Conservation (phyloP, 2,797 vertebrate genomes). For the Mareca strepera region DNA sequence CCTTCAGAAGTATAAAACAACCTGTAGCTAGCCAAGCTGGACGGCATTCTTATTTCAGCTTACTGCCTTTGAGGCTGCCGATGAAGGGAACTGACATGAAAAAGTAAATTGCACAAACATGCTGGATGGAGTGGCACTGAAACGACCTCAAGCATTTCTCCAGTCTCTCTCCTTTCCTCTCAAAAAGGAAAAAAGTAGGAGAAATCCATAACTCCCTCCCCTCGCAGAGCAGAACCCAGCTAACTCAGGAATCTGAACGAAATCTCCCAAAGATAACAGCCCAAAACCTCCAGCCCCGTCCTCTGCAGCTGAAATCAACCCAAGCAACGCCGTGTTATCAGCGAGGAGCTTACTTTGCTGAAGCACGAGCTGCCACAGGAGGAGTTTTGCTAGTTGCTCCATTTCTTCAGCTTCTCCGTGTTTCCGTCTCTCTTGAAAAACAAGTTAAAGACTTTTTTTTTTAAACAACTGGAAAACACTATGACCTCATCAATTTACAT, state of each 20-base stretch:
- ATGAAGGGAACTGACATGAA: background rate
- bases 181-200: background rate
- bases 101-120: background rate
- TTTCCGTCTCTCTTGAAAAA: constrained; percentile 29
- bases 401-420: constrained; percentile 63
- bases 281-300: background rate
- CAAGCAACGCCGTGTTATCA: background rate
- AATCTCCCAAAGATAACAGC: background rate
- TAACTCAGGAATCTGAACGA: background rate
- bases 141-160: background rate
- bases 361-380: constrained; percentile 76
- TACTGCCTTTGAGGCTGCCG: background rate
- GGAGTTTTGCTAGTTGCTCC: constrained; percentile 57
- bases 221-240: background rate
- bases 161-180: background rate
- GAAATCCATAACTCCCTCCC: background rate
- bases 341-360: constrained; percentile 77
- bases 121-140: background rate
- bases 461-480: constrained; percentile 30
- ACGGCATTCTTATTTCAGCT: background rate
- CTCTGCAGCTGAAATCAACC: background rate
- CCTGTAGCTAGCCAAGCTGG: background rate
- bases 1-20: background rate
- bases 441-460: background rate
- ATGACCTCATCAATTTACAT: constrained; percentile 67